Evolutionary conservation across 2,797 vertebrate genomes (phyloP).

Genomic region (Bradypodion pumilum): DNA sequence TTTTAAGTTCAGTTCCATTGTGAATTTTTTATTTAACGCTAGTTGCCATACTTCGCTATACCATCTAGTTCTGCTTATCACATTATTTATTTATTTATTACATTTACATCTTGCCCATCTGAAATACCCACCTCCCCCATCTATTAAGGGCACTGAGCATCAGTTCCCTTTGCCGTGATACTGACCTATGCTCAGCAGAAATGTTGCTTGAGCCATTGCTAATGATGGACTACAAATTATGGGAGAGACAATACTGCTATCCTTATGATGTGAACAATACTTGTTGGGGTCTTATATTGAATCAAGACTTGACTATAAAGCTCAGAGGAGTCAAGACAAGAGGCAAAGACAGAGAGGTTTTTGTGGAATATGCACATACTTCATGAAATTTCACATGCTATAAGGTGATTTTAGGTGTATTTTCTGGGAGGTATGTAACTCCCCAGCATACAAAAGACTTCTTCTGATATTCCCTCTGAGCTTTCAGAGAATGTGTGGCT

Average conservation of each 20-base stretch:
- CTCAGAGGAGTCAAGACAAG: too few relatives aligned
- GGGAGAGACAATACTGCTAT: background rate
- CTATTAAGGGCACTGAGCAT: background rate
- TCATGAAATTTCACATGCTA: background rate
- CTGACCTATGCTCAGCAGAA: background rate
- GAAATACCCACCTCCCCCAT: too few relatives aligned
- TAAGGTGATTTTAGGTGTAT: background rate
- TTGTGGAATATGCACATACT: background rate
- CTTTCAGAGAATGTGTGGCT: too few relatives aligned
- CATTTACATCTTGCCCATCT: too few relatives aligned
- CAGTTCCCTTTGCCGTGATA: background rate
- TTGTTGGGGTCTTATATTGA: too few relatives aligned
- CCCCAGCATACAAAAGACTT: background rate
- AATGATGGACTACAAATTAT: background rate
- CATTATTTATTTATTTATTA: too few relatives aligned
- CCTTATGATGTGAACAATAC: background rate
- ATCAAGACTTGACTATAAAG: background rate
- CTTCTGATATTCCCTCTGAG: background rate
- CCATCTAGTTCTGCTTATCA: too few relatives aligned
- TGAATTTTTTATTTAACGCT: too few relatives aligned
- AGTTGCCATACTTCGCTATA: too few relatives aligned
- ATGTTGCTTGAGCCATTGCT: background rate
- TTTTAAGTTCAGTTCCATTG: too few relatives aligned
- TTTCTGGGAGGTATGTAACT: too few relatives aligned
- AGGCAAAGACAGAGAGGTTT: background rate